These are phyloP conservation scores for Beaufortia kweichowensis DNA, from an alignment of 2,113 vertebrate genomes.

Conservation along the genomic window DNA sequence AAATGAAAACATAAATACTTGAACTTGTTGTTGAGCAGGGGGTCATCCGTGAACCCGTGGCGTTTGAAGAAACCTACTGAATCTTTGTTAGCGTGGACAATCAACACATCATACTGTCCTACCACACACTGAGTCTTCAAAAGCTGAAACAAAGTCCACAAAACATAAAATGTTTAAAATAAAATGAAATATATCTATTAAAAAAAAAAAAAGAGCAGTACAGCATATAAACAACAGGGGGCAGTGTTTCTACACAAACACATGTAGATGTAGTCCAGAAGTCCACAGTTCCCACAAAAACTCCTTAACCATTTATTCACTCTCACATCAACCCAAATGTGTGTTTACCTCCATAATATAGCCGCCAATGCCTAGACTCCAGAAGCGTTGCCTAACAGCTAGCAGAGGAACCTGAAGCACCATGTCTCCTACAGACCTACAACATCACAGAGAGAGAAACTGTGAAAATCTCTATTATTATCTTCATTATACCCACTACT, in stretches of 20 bases:
- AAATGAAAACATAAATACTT: slow-evolving; percentile 27
- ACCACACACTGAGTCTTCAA: slow-evolving; percentile 53
- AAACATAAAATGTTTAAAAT: background rate
- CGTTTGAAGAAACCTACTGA: slow-evolving; percentile 49
- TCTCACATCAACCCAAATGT: background rate
- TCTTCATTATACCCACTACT: slow-evolving; percentile 1
- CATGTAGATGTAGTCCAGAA: background rate
- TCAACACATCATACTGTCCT: slow-evolving; percentile 45
- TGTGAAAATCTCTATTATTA: too few species aligned
- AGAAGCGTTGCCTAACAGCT: slow-evolving; percentile 52
- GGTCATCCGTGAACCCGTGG: slow-evolving; percentile 47
- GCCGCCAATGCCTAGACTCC: slow-evolving; percentile 46
- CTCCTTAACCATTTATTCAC: background rate
- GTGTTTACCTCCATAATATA: slow-evolving; percentile 50
- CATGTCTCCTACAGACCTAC: slow-evolving; percentile 50
- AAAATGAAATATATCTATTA: background rate
- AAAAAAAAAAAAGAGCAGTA: background rate
- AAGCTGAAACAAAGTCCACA: slow-evolving; percentile 28
- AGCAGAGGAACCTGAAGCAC: slow-evolving; percentile 54
- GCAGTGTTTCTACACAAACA: slow-evolving; percentile 9
- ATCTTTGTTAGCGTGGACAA: slow-evolving; percentile 48
- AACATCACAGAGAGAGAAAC: background rate
- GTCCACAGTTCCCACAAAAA: background rate
- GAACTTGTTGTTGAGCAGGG: slow-evolving; percentile 56
- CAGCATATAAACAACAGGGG: slow-evolving; percentile 3